Evolutionary conservation across 2,113 vertebrate genomes (phyloP).

Genomic region (Labeo rohita): DNA sequence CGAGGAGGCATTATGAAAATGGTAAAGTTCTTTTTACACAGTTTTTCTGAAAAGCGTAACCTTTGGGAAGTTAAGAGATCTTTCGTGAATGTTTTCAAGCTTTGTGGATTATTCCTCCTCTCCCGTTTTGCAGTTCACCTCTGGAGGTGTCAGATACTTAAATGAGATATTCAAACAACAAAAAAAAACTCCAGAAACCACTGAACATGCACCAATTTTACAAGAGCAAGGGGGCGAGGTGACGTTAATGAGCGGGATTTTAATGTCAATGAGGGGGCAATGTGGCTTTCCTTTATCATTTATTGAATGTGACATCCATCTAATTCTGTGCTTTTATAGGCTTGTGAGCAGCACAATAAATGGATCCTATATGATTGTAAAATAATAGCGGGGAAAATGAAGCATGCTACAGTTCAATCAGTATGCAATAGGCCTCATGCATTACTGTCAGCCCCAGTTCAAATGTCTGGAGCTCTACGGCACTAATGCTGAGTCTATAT

Average conservation of each 20-base stretch:
- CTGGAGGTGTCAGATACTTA: neutral
- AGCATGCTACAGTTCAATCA: slow-evolving; percentile 37
- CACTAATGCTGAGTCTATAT: slow-evolving; percentile 11
- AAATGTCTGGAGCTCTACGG: neutral
- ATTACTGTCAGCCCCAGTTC: slow-evolving; percentile 10
- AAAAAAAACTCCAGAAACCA: neutral
- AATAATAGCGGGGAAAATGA: slow-evolving; percentile 44
- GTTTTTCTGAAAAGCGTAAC: slow-evolving; percentile 47
- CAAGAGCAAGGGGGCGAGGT: slow-evolving; percentile 7
- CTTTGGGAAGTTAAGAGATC: slow-evolving; percentile 44
- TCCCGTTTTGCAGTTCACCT: slow-evolving; percentile 35
- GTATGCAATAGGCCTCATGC: slow-evolving; percentile 1
- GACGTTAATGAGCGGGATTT: neutral
- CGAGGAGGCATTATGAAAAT: slow-evolving; percentile 57
- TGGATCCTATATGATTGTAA: slow-evolving; percentile 24
- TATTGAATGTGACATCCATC: slow-evolving; percentile 53
- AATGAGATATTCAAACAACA: slow-evolving; percentile 10
- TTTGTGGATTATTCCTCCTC: slow-evolving; percentile 19
- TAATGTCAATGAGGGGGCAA: slow-evolving; percentile 44
- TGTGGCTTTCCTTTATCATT: slow-evolving; percentile 42
- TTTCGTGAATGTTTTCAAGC: slow-evolving; percentile 36
- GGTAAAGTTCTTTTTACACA: slow-evolving; percentile 39
- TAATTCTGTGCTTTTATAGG: slow-evolving; percentile 53
- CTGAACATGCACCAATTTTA: neutral
- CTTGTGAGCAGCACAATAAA: slow-evolving; percentile 52